Conservation (phyloP, 1,140 invertebrate genomes). For the Ctenoplectra terminalis region DNA sequence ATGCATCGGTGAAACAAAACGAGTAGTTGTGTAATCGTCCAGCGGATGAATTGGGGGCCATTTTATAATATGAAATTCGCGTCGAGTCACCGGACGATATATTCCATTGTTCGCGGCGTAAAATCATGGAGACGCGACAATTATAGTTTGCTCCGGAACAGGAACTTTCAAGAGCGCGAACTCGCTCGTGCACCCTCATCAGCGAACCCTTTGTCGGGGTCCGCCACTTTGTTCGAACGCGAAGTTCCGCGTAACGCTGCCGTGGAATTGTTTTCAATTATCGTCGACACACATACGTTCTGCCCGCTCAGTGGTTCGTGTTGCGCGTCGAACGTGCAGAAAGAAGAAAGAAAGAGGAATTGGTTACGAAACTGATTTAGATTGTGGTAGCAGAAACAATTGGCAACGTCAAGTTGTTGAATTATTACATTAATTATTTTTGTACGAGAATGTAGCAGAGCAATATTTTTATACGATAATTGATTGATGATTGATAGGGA, state of each 20-base stretch:
- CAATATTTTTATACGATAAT: too few relatives aligned
- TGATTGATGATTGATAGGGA: too few relatives aligned
- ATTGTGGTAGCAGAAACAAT: too few relatives aligned
- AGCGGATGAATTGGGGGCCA: too few relatives aligned
- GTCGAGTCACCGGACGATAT: background rate
- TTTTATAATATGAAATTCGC: background rate
- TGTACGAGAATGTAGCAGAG: too few relatives aligned
- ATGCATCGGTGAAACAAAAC: too few relatives aligned
- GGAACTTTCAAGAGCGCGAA: constrained; percentile 37
- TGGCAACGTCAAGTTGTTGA: too few relatives aligned
- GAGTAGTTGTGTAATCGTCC: too few relatives aligned
- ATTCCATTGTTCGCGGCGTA: constrained; percentile 26
- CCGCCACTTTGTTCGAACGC: constrained; percentile 40
- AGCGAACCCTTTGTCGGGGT: constrained; percentile 16
- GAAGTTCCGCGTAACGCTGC: background rate
- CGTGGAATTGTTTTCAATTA: constrained; percentile 40
- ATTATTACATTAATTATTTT: too few relatives aligned
- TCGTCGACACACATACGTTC: background rate
- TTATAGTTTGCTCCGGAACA: constrained; percentile 28
- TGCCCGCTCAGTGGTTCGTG: background rate
- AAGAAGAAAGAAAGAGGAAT: background rate
- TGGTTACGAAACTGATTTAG: too few relatives aligned
- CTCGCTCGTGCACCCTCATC: constrained; percentile 31
- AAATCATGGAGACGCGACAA: constrained; percentile 41
- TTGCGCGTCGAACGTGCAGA: too few relatives aligned